Evolutionary conservation across 2,888 invertebrate species (phyloP).

Genomic region (Aphidius colemani): DNA sequence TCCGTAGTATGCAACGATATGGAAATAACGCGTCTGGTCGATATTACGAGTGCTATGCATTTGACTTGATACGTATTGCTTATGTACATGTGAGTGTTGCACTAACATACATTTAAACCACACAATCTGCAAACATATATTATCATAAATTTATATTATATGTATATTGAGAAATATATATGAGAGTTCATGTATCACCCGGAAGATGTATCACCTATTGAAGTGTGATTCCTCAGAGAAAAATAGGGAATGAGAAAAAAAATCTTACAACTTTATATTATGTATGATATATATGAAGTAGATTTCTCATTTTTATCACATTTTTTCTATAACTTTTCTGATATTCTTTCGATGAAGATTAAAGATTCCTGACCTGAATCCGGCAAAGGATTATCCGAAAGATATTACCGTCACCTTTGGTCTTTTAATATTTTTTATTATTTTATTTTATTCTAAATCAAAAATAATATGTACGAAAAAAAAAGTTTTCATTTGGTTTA

Average conservation of each 20-base stretch:
- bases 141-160: conserved; percentile 4
- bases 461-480: conserved; percentile 20
- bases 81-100: not conserved
- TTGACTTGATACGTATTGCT: conserved; percentile 6
- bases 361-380: conserved; percentile 49
- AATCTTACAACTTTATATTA: not conserved
- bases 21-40: conserved; percentile 22
- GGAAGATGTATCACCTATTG: conserved; percentile 5
- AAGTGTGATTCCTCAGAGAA: conserved; percentile 6
- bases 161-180: conserved; percentile 10
- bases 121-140: not conserved
- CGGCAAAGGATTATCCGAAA: conserved; percentile 47
- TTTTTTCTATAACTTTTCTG: conserved; percentile 12
- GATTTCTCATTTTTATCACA: conserved; percentile 12
- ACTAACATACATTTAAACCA: not conserved
- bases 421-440: conserved; percentile 28
- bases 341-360: conserved; percentile 45
- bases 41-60: conserved; percentile 12
- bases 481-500: too few relatives aligned
- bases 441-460: conserved; percentile 5
- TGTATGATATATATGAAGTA: not conserved
- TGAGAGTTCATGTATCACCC: not conserved
- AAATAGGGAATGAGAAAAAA: not conserved
- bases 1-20: conserved; percentile 14
- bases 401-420: conserved; percentile 46